Evolutionary conservation across 2,888 invertebrate species (phyloP), one percentile per base, ranked within the genome.

Genomic region (Brenthis hecate): DNA sequence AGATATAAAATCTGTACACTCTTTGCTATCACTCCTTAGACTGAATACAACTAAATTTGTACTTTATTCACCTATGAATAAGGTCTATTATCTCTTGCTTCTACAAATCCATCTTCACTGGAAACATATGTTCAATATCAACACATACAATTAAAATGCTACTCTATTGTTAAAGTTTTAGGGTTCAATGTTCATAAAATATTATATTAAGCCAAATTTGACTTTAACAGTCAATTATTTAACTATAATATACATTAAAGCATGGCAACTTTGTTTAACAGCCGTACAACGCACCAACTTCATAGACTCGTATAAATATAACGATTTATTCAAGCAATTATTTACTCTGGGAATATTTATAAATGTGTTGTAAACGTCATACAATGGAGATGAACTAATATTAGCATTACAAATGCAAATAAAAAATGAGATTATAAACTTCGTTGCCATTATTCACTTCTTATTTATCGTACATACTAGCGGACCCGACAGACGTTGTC

Each of bases 141-240:
- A 53, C 1, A 11, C 3, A 5, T 23, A 43, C 6, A 62, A 19
- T 62, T 53, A 43, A 62, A 51, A 53, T 19, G 19, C 16, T 36
- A 62, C 54, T 54, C n/a, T 54, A 54, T 14, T 8, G 2, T 3
- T 36, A 4, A 6, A 23, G 19, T 11, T 19, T 43, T 62, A 53
- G 14, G 53, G 36, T 62, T 43, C 8, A 36, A 53, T 13, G 8
- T 62, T 3, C 0, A n/a, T 60, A 36, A 54, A 36, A 6, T 43
- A 14, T 43, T 62, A 43, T 13, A 6, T 36, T 43, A 43, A 43
- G 36, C 2, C 36, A 43, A 14, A n/a, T 36, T 43, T 43, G 54
- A 62, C 62, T 36, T 53, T 54, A 54, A 54, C 14, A 19, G 53
- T 54, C 54, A 62, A 53, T 62, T 62, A 62, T 62, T 54, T 54